phyloP scores from a whole-genome alignment of 23 tunicate genomes.

The Trididemnum nubilum region DNA sequence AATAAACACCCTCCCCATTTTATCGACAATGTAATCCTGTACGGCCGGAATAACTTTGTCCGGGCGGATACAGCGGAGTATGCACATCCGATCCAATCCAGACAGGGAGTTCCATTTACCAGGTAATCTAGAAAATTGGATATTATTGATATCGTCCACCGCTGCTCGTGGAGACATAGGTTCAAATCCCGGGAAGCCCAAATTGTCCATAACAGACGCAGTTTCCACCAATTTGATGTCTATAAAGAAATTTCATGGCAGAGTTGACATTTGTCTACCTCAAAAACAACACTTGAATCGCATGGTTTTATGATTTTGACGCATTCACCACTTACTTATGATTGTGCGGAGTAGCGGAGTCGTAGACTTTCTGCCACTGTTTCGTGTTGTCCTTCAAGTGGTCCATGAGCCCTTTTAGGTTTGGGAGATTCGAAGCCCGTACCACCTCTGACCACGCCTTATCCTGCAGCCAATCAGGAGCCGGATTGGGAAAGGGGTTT shows the following conservation, averaged over 20 bases:
- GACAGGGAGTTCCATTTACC: conserved; percentile 75
- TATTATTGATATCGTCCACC: too few relatives aligned
- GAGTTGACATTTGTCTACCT: too few relatives aligned
- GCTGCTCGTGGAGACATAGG: not conserved
- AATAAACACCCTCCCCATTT: conserved; percentile 83
- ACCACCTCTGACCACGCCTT: conserved; percentile 96
- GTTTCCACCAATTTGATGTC: too few relatives aligned
- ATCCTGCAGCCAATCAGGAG: conserved; percentile 91
- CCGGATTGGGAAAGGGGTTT: conserved; percentile 91
- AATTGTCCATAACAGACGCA: too few relatives aligned
- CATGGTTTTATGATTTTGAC: too few relatives aligned
- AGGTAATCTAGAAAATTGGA: conserved; percentile 63
- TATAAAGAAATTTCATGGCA: too few relatives aligned
- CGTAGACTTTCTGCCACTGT: conserved; percentile 74
- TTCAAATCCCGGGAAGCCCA: too few relatives aligned
- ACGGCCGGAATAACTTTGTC: conserved; percentile 90
- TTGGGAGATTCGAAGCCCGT: conserved; percentile 78
- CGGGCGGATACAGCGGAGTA: conserved; percentile 87
- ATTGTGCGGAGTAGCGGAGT: conserved; percentile 75
- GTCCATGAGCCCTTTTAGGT: conserved; percentile 85
- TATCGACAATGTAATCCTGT: conserved; percentile 88
- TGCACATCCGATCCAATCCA: conserved; percentile 83
- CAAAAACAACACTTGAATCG: too few relatives aligned
- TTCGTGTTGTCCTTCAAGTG: conserved; percentile 45
- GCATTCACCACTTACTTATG: conserved; percentile 76